Conservation (phyloP, 2,797 vertebrate genomes). For the Phalloptychus januarius region DNA sequence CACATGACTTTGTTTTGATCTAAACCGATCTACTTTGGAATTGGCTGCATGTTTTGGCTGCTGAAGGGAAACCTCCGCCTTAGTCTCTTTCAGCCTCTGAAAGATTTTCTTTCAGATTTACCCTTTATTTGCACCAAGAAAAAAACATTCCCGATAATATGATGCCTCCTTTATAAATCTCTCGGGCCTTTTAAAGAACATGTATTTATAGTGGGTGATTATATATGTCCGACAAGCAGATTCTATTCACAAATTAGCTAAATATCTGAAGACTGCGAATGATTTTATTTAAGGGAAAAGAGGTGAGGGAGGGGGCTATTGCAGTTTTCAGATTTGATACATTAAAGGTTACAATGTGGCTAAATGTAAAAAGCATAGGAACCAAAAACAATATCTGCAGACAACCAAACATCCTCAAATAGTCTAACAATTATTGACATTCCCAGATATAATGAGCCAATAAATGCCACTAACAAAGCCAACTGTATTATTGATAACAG, state of each 20-base stretch:
- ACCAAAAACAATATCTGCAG: neutral
- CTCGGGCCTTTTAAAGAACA: too few relatives aligned
- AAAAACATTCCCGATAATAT: neutral
- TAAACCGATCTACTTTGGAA: neutral
- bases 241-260: neutral
- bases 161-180: neutral
- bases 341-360: neutral
- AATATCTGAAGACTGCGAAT: neutral
- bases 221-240: neutral
- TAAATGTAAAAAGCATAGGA: neutral
- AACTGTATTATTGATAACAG: neutral
- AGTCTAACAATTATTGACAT: neutral
- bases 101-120: neutral
- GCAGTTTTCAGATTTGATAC: neutral
- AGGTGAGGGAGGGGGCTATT: neutral
- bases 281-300: neutral
- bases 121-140: neutral
- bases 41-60: neutral
- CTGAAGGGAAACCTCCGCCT: neutral
- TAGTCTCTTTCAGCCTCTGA: neutral
- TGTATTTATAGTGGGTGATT: too few relatives aligned
- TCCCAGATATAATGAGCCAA: neutral
- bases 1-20: neutral
- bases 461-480: neutral
- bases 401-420: neutral